Evolutionary conservation across 2,797 vertebrate genomes (phyloP).

Genomic region (Discoglossus pictus): DNA sequence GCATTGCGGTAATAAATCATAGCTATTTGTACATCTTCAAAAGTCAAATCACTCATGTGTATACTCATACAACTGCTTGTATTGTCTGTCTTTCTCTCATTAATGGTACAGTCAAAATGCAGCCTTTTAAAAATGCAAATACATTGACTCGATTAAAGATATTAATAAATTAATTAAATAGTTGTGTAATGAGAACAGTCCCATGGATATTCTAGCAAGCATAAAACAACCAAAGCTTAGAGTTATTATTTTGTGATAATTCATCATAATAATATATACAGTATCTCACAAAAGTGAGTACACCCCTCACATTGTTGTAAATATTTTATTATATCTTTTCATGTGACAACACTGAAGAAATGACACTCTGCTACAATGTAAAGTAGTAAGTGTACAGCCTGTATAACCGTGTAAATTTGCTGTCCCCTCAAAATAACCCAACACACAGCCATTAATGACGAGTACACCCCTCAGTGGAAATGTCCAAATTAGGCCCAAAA

Average conservation of each 20-base stretch:
- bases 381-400: no score
- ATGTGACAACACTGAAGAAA: no score
- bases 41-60: slow-evolving; percentile 75
- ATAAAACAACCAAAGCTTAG: background rate
- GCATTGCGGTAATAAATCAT: slow-evolving; percentile 80
- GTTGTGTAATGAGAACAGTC: slow-evolving; percentile 14
- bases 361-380: no score
- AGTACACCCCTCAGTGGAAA: no score
- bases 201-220: slow-evolving; percentile 21
- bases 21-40: slow-evolving; percentile 77
- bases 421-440: no score
- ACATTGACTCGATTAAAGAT: slow-evolving; percentile 8
- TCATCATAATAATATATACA: slow-evolving; percentile 15
- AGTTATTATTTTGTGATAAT: slow-evolving; percentile 11
- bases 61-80: slow-evolving; percentile 71
- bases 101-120: slow-evolving; percentile 71
- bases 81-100: slow-evolving; percentile 73
- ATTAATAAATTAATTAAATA: slow-evolving; percentile 39
- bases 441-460: no score
- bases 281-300: slow-evolving; percentile 5
- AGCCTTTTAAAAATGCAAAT: slow-evolving; percentile 63
- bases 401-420: no score
- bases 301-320: no score
- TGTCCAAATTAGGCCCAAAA: no score
- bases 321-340: no score